These are phyloP conservation scores for Plectropomus leopardus DNA, from an alignment of 2,113 vertebrate genomes.

Conservation along the genomic window DNA sequence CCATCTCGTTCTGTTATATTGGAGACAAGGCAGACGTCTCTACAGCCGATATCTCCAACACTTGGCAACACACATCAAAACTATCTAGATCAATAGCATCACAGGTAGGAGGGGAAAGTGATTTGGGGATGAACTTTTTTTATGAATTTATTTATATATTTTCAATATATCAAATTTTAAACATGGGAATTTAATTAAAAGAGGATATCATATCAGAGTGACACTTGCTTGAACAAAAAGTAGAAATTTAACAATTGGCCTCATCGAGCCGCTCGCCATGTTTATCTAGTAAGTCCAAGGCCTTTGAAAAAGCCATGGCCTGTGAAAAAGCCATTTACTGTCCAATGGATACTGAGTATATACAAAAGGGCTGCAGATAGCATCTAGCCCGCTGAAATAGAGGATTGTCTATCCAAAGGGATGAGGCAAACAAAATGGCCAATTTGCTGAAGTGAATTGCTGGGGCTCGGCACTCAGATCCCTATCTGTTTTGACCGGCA, in stretches of 20 bases:
- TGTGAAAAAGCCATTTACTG: slow-evolving; percentile 72
- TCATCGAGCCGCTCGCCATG: slow-evolving; percentile 8
- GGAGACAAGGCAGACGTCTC: too few relatives aligned
- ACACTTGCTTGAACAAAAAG: background rate
- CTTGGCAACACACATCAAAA: too few relatives aligned
- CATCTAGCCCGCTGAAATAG: slow-evolving; percentile 44
- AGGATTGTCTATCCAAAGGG: slow-evolving; percentile 63
- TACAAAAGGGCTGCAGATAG: slow-evolving; percentile 64
- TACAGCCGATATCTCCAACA: too few relatives aligned
- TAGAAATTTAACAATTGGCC: slow-evolving; percentile 21
- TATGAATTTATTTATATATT: too few relatives aligned
- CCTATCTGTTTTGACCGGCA: slow-evolving; percentile 51
- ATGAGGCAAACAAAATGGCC: slow-evolving; percentile 70
- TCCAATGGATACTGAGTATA: slow-evolving; percentile 46
- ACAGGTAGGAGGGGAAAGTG: too few relatives aligned
- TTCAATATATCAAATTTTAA: background rate
- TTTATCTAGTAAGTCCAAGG: slow-evolving; percentile 41
- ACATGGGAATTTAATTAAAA: background rate
- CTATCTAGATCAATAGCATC: too few relatives aligned
- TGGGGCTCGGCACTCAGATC: slow-evolving; percentile 39
- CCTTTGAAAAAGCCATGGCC: slow-evolving; percentile 46
- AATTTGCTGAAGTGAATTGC: slow-evolving; percentile 71
- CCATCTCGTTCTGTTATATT: too few relatives aligned
- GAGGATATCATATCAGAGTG: background rate
- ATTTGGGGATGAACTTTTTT: too few relatives aligned